Base-by-base conservation (phyloP, 2,113 vertebrate species). In the Carollia perspicillata region DNA sequence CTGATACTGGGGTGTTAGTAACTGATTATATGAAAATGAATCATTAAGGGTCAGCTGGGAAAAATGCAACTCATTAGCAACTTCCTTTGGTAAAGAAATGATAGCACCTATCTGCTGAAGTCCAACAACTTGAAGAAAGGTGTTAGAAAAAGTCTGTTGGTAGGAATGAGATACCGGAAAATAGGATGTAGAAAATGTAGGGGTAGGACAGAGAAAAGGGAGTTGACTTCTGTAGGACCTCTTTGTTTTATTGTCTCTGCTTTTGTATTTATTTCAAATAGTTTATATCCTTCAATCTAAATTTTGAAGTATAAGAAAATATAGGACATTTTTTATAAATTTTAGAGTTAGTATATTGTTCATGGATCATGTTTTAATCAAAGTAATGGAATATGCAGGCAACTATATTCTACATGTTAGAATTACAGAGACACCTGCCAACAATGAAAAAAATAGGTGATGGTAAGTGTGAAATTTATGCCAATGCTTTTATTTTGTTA, bases 21-120 rank as follows among this genome's bases (percentile, higher is more conserved):
- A 77, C 92, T 97, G 69, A 97, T 96, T 96, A 97, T 95, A 58
- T 96, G 47, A 94, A 97, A 97, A 91, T 80, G 83, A 71, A 97
- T 89, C 94, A 95, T 97, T 90, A 66, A 92, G 79, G 63, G 23
- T 94, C 18, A 93, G 58, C 85, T 94, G 90, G 90, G 97, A 97
- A 97, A 92, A 97, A 95, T 84, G 66, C 47, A 96, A 90, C 87
- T 95, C 78, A 93, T 93, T 86, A 93, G 22, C 23, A 79, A 86
- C 22, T 60, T 95, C 69, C 42, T 96, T 96, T 69, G 44, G 44
- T 87, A 71, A 89, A 80, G 55, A 89, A 93, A 84, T 66, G 17
- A 92, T 74, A 84, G 13, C n/a, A 78, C 12, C 71, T 86, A 91
- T 93, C 47, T 89, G 18, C 63, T 83, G 7, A 93, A 89, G 58